These are phyloP conservation scores for Toxostoma redivivum DNA, from an alignment of 2,113 vertebrate genomes.

Conservation along the genomic window DNA sequence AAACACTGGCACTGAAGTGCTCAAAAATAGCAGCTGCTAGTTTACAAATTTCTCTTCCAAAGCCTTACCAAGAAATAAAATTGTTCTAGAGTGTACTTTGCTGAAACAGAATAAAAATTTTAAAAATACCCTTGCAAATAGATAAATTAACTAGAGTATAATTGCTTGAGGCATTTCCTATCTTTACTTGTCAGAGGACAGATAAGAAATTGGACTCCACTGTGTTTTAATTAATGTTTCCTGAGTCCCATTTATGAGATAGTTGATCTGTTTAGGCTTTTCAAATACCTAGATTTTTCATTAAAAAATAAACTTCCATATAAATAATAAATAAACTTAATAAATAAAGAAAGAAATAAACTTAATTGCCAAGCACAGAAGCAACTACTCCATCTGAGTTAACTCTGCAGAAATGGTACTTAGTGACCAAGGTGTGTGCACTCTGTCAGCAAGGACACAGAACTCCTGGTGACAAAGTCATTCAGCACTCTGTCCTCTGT, in stretches of 20 bases:
- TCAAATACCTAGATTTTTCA: background rate
- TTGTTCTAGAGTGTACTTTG: background rate
- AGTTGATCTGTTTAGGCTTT: background rate
- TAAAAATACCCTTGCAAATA: background rate
- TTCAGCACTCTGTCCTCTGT: background rate
- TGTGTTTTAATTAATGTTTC: background rate
- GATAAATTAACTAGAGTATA: background rate
- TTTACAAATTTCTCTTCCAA: background rate
- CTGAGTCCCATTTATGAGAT: background rate
- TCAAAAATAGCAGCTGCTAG: background rate
- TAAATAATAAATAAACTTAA: background rate
- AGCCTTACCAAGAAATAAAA: background rate
- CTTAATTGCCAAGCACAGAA: background rate
- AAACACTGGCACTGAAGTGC: background rate
- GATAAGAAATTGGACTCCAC: background rate
- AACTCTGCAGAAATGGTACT: background rate
- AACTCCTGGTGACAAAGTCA: background rate
- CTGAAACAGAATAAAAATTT: background rate
- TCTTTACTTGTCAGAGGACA: background rate
- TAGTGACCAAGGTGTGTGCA: background rate
- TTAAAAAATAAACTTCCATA: background rate
- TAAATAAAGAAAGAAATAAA: background rate
- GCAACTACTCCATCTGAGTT: background rate
- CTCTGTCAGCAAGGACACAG: background rate
- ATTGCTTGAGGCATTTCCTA: background rate